phyloP scores from a whole-genome alignment of 2,113 vertebrate species.

The Cygnus buccinator region DNA sequence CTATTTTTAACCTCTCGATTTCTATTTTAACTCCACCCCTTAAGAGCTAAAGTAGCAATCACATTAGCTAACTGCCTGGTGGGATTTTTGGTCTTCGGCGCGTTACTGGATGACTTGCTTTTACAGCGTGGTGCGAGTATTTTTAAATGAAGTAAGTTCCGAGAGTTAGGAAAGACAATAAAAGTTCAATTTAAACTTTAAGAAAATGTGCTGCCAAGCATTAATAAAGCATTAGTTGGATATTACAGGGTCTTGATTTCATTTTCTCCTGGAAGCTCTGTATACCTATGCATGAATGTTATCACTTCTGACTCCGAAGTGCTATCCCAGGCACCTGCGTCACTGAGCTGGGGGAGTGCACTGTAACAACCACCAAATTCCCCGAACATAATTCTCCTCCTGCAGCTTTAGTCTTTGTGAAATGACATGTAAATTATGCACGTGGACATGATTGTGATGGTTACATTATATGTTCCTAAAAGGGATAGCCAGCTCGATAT shows the following conservation, averaged over 20 bases:
- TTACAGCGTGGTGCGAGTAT: not conserved
- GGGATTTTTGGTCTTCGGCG: not conserved
- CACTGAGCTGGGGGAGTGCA: not conserved
- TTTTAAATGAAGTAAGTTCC: conserved; percentile 28
- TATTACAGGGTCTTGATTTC: conserved; percentile 24
- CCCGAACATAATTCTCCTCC: not conserved
- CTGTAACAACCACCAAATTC: not conserved
- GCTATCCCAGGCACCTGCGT: not conserved
- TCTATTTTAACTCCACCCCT: not conserved
- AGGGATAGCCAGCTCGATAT: not conserved
- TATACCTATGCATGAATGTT: not conserved
- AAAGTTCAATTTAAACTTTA: conserved; percentile 24
- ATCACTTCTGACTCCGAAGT: not conserved
- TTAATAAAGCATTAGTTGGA: conserved; percentile 49
- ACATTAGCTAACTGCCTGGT: not conserved
- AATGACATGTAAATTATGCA: not conserved
- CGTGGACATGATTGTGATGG: not conserved
- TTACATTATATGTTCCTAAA: not conserved
- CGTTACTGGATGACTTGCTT: not conserved
- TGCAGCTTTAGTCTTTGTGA: not conserved
- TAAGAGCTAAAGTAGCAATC: not conserved
- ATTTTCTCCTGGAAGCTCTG: conserved; percentile 13
- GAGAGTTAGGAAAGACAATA: conserved; percentile 13
- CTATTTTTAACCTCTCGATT: not conserved
- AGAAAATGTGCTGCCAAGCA: not conserved